phyloP scores from a whole-genome alignment of 2,113 vertebrate genomes.

The Carollia perspicillata region DNA sequence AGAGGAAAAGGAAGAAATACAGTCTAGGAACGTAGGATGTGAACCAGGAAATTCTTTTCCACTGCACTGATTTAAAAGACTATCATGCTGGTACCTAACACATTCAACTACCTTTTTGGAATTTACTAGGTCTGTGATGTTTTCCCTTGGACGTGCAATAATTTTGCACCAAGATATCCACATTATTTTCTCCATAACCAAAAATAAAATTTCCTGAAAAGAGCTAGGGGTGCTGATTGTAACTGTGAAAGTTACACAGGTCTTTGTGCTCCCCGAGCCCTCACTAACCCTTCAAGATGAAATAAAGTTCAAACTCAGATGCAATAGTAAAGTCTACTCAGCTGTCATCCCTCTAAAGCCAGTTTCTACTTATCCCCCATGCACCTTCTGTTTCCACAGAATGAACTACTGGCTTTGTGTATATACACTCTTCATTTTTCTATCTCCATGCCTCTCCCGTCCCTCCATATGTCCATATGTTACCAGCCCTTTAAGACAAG shows the following conservation, averaged over 20 bases:
- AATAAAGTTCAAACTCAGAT: background rate
- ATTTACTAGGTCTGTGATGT: background rate
- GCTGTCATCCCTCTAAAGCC: background rate
- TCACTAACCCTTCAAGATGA: background rate
- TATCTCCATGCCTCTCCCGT: background rate
- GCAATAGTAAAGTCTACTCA: background rate
- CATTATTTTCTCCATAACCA: background rate
- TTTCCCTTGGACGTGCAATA: background rate
- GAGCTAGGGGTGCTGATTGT: background rate
- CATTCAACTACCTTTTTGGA: background rate
- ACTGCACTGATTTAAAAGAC: slow-evolving; percentile 17
- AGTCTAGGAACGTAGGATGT: slow-evolving; percentile 55
- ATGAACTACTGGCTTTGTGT: background rate
- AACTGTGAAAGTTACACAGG: background rate
- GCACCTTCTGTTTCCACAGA: background rate
- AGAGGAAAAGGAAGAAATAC: slow-evolving; percentile 60
- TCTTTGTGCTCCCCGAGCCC: background rate
- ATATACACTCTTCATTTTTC: background rate
- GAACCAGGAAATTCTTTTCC: slow-evolving; percentile 56
- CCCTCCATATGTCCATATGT: background rate
- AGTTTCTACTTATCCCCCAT: background rate
- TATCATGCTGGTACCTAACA: background rate
- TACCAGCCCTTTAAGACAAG: background rate
- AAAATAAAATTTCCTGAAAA: background rate
- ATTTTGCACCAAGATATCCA: background rate